phyloP scores from a whole-genome alignment of 2,797 vertebrate species.

The Malurus splendens region DNA sequence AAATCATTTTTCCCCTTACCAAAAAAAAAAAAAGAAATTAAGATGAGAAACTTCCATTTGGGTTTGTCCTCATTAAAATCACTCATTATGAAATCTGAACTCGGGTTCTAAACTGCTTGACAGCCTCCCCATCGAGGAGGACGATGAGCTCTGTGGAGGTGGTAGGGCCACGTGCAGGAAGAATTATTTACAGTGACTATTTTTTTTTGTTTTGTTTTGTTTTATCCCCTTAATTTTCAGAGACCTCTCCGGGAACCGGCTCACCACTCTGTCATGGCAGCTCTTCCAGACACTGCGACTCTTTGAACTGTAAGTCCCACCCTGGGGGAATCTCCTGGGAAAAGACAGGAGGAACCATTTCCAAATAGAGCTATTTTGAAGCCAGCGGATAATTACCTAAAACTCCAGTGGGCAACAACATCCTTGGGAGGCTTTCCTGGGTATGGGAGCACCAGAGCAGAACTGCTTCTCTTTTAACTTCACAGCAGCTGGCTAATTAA shows the following conservation, averaged over 20 bases:
- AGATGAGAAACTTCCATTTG: not conserved
- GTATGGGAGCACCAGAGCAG: not conserved
- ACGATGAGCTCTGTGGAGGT: not conserved
- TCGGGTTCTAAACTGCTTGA: not conserved
- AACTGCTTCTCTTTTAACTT: conserved; percentile 32
- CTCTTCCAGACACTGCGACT: conserved; percentile 97
- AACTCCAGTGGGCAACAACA: conserved; percentile 6
- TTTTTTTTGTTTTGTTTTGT: not conserved
- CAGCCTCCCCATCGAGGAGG: not conserved
- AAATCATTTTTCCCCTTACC: not conserved
- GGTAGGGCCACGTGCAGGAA: not conserved
- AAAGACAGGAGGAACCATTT: not conserved
- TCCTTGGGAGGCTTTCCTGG: not conserved
- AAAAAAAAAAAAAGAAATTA: not conserved
- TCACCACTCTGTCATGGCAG: conserved; percentile 94
- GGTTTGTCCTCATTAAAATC: not conserved
- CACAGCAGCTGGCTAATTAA: conserved; percentile 22
- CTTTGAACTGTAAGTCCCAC: conserved; percentile 90
- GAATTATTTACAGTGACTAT: not conserved
- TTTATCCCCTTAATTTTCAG: conserved; percentile 69
- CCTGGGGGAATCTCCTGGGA: not conserved
- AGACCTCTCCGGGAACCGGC: conserved; percentile 95
- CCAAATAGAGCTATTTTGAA: not conserved
- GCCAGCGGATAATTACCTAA: not conserved
- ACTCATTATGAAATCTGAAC: conserved; percentile 6